A percentile compares a stretch with the other conserved stretches of the same genome.
Evolutionary conservation across 2,888 invertebrate genomes (phyloP).

Genomic region (Biston betularia): DNA sequence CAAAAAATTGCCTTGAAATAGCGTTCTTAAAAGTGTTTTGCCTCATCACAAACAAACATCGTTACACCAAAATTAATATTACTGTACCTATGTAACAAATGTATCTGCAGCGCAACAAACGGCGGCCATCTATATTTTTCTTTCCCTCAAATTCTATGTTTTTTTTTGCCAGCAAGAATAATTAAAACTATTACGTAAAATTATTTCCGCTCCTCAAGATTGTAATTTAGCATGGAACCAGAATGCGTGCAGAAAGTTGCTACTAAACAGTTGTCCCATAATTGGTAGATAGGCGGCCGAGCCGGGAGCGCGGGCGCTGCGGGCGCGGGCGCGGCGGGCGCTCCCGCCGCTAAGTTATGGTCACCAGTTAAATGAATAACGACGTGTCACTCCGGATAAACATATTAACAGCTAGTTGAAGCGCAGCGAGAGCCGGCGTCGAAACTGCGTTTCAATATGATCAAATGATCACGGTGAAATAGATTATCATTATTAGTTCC

Average conservation of each 20-base stretch:
- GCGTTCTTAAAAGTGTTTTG: too few species aligned
- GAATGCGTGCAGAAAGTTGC: constrained; percentile 13
- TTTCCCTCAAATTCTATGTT: too few species aligned
- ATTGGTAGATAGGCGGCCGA: constrained; percentile 17
- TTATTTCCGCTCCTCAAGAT: not conserved
- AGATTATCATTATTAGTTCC: too few species aligned
- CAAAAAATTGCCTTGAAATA: too few species aligned
- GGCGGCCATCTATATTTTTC: too few species aligned
- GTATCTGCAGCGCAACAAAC: too few species aligned
- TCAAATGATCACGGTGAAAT: too few species aligned
- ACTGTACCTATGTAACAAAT: too few species aligned
- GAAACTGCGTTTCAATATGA: too few species aligned
- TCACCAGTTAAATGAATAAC: constrained; percentile 35
- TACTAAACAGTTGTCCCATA: constrained; percentile 18
- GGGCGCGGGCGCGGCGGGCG: constrained; percentile 11
- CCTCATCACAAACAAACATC: too few species aligned
- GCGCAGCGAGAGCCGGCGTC: constrained; percentile 13
- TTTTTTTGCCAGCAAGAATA: not conserved
- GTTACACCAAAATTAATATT: too few species aligned
- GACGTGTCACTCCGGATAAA: constrained; percentile 35
- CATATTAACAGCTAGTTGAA: constrained; percentile 31
- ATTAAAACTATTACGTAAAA: not conserved
- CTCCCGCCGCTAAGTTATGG: constrained; percentile 28
- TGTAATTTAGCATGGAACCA: not conserved
- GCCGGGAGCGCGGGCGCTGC: constrained; percentile 15